A percentile compares a stretch with the other conserved stretches of the same genome.
Conservation (phyloP, 2,888 invertebrate species). For the Agrochola circellaris region DNA sequence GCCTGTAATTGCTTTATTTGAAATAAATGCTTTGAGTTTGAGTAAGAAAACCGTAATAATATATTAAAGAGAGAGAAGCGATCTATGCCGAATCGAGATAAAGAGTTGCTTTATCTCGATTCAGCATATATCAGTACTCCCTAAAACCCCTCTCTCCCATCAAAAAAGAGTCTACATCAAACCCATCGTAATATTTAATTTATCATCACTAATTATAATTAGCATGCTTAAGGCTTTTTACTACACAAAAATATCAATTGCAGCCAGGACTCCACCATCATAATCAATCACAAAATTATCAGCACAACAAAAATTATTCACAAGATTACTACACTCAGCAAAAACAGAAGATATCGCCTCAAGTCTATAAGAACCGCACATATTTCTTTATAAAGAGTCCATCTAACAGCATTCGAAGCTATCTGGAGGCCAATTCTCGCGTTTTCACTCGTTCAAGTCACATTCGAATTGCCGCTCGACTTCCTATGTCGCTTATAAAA, state of each 20-base stretch:
- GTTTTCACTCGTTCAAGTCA: too few species aligned
- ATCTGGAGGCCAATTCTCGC: too few species aligned
- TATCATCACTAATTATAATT: background rate
- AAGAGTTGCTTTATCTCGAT: background rate
- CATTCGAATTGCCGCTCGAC: too few species aligned
- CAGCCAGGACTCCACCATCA: background rate
- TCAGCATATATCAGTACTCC: background rate
- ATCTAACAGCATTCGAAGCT: slow-evolving; percentile 51
- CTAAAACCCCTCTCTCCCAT: background rate
- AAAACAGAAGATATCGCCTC: slow-evolving; percentile 21
- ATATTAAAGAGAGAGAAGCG: background rate
- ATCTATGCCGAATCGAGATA: background rate
- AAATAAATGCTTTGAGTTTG: too few species aligned
- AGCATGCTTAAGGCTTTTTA: background rate
- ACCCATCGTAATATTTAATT: background rate
- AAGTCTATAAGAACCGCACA: slow-evolving; percentile 25
- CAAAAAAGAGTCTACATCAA: background rate
- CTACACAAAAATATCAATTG: too few species aligned
- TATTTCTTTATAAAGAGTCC: slow-evolving; percentile 53
- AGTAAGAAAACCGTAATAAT: background rate
- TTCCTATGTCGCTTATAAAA: too few species aligned
- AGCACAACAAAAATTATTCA: slow-evolving; percentile 11
- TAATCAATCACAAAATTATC: slow-evolving; percentile 6
- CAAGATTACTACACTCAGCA: background rate
- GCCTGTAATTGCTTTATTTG: too few species aligned